phyloP scores from a whole-genome alignment of 1,140 invertebrate genomes.

The Wiebesia pumilae region DNA sequence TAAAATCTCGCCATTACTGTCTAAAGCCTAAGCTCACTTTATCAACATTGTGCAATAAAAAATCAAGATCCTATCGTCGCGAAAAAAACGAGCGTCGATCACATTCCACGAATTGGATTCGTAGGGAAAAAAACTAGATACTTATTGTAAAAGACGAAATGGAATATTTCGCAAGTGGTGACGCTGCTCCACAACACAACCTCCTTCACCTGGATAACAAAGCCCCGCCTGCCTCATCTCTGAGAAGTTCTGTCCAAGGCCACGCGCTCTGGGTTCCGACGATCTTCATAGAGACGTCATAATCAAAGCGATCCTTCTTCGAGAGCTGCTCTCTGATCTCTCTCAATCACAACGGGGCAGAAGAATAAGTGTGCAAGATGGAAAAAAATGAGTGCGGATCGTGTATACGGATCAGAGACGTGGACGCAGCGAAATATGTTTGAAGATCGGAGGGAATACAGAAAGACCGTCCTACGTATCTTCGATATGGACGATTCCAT shows the following conservation, averaged over 20 bases:
- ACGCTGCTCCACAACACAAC: not conserved
- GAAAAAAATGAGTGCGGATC: not conserved
- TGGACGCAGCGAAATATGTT: no score
- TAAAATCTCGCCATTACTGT: no score
- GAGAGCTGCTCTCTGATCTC: not conserved
- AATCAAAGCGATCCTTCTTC: slow-evolving; percentile 65
- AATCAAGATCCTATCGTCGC: not conserved
- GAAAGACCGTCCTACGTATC: no score
- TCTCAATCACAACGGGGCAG: not conserved
- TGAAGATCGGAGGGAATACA: no score
- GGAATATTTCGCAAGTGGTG: slow-evolving; percentile 5
- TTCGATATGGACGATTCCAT: no score
- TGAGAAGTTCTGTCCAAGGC: slow-evolving; percentile 17
- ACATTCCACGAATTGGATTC: no score
- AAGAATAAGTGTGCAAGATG: not conserved
- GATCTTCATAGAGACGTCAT: slow-evolving; percentile 71
- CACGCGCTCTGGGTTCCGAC: slow-evolving; percentile 35
- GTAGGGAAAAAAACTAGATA: no score
- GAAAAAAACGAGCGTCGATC: not conserved
- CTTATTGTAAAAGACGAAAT: not conserved
- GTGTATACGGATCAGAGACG: no score
- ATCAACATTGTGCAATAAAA: not conserved
- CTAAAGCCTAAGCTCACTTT: not conserved
- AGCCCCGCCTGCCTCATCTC: not conserved
- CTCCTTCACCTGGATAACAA: not conserved